Evolutionary conservation across 2,888 invertebrate genomes (phyloP).

Genomic region (Entomobrya multifasciata): DNA sequence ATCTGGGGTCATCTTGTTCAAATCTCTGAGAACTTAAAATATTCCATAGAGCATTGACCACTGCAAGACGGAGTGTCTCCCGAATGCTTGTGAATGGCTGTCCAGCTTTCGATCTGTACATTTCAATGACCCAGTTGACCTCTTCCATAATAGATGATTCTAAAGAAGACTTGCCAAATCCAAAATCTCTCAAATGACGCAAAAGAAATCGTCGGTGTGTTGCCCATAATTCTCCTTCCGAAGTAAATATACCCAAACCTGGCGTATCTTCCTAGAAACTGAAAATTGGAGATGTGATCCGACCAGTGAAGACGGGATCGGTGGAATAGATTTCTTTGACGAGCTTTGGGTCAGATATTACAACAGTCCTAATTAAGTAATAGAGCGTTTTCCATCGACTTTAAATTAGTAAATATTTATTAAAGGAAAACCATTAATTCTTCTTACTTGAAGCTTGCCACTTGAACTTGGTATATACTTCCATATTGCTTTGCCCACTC

Average conservation of each 20-base stretch:
- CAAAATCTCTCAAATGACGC: constrained; percentile 46
- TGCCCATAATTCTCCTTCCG: constrained; percentile 53
- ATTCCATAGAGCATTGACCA: constrained; percentile 51
- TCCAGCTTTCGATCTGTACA: neutral
- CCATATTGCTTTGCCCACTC: constrained; percentile 50
- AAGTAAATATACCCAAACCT: constrained; percentile 1
- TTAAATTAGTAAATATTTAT: neutral
- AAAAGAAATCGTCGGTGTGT: constrained; percentile 30
- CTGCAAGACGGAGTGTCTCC: constrained; percentile 34
- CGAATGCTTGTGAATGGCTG: constrained; percentile 14
- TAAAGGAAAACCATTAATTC: neutral
- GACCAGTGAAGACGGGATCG: constrained; percentile 20
- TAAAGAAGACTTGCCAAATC: constrained; percentile 47
- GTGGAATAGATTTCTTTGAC: constrained; percentile 31
- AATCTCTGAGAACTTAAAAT: constrained; percentile 32
- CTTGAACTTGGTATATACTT: constrained; percentile 42
- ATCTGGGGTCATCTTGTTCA: constrained; percentile 9
- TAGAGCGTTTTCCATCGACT: no score
- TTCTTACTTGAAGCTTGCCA: constrained; percentile 17
- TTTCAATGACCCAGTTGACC: constrained; percentile 12
- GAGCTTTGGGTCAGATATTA: constrained; percentile 43
- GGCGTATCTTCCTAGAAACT: neutral
- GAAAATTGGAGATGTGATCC: neutral
- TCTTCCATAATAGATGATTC: constrained; percentile 46
- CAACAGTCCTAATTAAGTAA: neutral